A percentile compares a stretch with the other conserved stretches of the same genome.
Evolutionary conservation across 23 tunicate species (phyloP).

Genomic region (Halocynthia aurantium): DNA sequence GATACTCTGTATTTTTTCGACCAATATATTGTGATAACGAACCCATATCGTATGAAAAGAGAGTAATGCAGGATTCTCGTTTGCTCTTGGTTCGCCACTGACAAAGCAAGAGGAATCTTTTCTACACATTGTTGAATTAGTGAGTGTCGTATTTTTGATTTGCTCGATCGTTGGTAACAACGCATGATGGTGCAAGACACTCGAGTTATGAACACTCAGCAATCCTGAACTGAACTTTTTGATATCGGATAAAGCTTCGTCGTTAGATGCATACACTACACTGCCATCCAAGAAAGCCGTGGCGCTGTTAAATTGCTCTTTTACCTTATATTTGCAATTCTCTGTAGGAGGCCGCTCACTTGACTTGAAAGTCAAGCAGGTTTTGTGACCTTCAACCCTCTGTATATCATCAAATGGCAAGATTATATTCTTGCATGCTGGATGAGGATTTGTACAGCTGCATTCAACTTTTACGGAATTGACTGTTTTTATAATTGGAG

Average conservation of each 20-base stretch:
- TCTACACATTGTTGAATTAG: not conserved
- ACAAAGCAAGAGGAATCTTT: constrained; percentile 43
- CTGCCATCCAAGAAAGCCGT: constrained; percentile 60
- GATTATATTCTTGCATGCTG: too few species aligned
- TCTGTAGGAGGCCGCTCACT: constrained; percentile 34
- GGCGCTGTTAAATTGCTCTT: constrained; percentile 59
- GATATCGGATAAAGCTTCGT: constrained; percentile 6
- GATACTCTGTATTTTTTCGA: constrained; percentile 23
- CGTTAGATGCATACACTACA: constrained; percentile 56
- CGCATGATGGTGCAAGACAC: constrained; percentile 16
- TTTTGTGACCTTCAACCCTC: too few species aligned
- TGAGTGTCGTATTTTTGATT: constrained; percentile 36
- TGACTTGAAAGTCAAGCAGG: constrained; percentile 10
- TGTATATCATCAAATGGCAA: too few species aligned
- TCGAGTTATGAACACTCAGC: not conserved
- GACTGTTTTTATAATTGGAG: too few species aligned
- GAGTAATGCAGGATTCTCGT: constrained; percentile 70
- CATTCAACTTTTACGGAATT: too few species aligned
- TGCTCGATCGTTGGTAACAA: constrained; percentile 34
- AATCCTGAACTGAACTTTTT: too few species aligned
- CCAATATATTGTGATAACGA: constrained; percentile 66
- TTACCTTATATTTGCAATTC: not conserved
- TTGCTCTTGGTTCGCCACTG: constrained; percentile 64
- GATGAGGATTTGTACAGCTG: too few species aligned
- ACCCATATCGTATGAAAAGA: constrained; percentile 69